phyloP scores from a whole-genome alignment of 2,797 vertebrate species.

The Tiaroga cobitis region DNA sequence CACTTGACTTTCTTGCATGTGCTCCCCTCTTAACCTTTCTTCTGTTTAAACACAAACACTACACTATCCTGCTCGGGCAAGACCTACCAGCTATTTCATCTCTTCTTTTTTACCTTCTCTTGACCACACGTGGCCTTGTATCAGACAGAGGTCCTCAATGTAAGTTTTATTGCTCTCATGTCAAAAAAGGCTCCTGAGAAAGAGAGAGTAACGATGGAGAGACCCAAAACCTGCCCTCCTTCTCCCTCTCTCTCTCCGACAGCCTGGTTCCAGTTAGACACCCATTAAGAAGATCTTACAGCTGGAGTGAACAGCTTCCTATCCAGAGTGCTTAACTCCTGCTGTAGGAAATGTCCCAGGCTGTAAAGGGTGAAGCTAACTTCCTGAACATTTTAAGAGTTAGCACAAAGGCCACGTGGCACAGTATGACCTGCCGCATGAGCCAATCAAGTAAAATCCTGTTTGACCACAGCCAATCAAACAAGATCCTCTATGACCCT shows the following conservation, averaged over 20 bases:
- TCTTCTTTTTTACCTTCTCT: constrained; percentile 56
- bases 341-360: constrained; percentile 92
- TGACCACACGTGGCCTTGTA: constrained; percentile 77
- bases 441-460: constrained; percentile 76
- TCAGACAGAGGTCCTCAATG: constrained; percentile 81
- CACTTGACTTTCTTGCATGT: constrained; percentile 62
- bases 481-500: constrained; percentile 77
- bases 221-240: background rate
- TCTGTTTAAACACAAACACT: constrained; percentile 76
- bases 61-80: constrained; percentile 71
- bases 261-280: constrained; percentile 98
- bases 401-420: constrained; percentile 82
- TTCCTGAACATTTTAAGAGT: constrained; percentile 94
- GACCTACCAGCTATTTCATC: constrained; percentile 65
- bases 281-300: constrained; percentile 99
- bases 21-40: constrained; percentile 67
- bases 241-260: constrained; percentile 69
- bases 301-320: constrained; percentile 97
- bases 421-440: constrained; percentile 74
- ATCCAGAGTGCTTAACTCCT: constrained; percentile 95
- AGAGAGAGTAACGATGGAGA: constrained; percentile 93
- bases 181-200: constrained; percentile 92
- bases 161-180: constrained; percentile 93
- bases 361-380: constrained; percentile 88
- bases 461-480: constrained; percentile 80